A percentile compares a stretch with the other conserved stretches of the same genome.
These are phyloP conservation scores for Caerostris darwini DNA, from an alignment of 1,140 invertebrate species.

Conservation along the genomic window DNA sequence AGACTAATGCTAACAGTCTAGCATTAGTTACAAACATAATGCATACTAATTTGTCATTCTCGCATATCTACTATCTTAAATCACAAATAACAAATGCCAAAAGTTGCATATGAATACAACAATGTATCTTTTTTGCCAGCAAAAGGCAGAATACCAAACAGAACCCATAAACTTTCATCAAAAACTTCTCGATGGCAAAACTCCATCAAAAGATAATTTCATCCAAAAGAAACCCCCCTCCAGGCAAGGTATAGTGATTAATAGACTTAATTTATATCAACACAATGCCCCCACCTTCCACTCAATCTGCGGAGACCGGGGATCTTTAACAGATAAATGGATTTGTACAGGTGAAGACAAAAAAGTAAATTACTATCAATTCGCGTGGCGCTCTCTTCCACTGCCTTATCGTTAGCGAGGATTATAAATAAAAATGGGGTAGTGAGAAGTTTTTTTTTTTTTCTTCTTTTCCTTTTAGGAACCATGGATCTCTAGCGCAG, in stretches of 20 bases:
- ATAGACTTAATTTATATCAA: constrained; percentile 59
- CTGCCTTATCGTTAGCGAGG: constrained; percentile 14
- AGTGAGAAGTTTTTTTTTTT: background rate
- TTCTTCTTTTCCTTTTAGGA: background rate
- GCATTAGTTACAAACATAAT: too few relatives aligned
- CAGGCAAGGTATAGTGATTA: background rate
- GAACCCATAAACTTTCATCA: constrained; percentile 28
- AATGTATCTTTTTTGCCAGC: background rate
- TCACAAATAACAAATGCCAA: too few relatives aligned
- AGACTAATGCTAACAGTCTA: too few relatives aligned
- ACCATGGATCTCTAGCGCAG: background rate
- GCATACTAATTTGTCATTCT: too few relatives aligned
- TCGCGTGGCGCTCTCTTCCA: background rate
- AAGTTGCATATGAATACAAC: too few relatives aligned
- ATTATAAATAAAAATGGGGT: constrained; percentile 36
- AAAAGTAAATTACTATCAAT: constrained; percentile 28
- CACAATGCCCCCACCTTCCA: constrained; percentile 16
- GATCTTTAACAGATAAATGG: background rate
- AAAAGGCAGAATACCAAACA: background rate
- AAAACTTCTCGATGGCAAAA: background rate
- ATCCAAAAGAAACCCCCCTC: background rate
- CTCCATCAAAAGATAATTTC: background rate
- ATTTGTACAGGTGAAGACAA: background rate
- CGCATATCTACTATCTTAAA: too few relatives aligned
- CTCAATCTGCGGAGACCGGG: background rate